A percentile compares a stretch with the other conserved stretches of the same genome.
These are phyloP conservation scores for Ramazzottius varieornatus DNA, from an alignment of 2,888 invertebrate genomes.

Conservation along the genomic window DNA sequence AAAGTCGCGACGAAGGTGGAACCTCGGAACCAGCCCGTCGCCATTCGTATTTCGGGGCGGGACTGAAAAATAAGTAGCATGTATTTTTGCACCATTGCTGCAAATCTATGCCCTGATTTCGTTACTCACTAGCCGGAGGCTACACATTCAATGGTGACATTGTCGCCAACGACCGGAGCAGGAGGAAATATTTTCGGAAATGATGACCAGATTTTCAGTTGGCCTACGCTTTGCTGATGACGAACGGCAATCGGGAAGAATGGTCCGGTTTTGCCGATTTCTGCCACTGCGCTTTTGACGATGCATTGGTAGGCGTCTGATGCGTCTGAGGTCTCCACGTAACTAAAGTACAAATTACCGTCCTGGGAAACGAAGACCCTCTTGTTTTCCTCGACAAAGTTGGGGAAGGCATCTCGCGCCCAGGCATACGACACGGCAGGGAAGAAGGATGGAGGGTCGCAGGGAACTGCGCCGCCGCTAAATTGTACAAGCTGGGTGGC, in stretches of 20 bases:
- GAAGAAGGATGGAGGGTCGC: constrained; percentile 5
- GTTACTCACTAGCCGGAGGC: constrained; percentile 63
- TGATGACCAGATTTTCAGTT: constrained; percentile 26
- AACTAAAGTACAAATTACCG: constrained; percentile 77
- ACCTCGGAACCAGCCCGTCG: constrained; percentile 32
- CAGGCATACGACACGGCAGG: constrained; percentile 56
- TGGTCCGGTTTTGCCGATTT: constrained; percentile 64
- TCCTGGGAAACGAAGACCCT: constrained; percentile 76
- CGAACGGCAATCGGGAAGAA: constrained; percentile 53
- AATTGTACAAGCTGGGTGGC: not conserved
- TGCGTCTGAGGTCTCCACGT: constrained; percentile 60
- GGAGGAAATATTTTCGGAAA: constrained; percentile 87
- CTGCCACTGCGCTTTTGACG: constrained; percentile 58
- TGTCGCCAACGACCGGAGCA: constrained; percentile 62
- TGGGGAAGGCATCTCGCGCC: constrained; percentile 63
- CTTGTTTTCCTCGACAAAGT: constrained; percentile 71
- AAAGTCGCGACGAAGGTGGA: constrained; percentile 20
- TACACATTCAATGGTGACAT: constrained; percentile 71
- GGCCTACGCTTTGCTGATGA: constrained; percentile 35
- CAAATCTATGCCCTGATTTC: not conserved
- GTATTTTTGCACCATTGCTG: not conserved
- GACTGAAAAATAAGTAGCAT: constrained; percentile 27
- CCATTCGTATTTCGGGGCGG: constrained; percentile 77
- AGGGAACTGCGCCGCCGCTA: not conserved
- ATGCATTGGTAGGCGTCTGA: constrained; percentile 76